phyloP scores from a whole-genome alignment of 1,140 invertebrate genomes.

The Monomorium pharaonis region DNA sequence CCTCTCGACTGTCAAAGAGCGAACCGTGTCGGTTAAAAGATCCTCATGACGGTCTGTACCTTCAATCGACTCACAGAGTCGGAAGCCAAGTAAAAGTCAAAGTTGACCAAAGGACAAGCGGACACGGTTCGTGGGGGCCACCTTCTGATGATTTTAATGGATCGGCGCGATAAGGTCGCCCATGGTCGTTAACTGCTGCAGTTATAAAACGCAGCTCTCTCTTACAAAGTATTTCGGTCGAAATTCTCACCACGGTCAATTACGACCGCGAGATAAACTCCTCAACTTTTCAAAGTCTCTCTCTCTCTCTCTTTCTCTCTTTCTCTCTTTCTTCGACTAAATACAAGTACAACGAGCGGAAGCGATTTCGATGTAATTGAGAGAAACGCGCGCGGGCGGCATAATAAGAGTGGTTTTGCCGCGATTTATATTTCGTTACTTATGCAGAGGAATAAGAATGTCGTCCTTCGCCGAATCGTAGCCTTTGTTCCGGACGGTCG shows the following conservation, averaged over 20 bases:
- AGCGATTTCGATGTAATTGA: neutral
- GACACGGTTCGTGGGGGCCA: conserved; percentile 50
- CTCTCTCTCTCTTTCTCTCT: too few species aligned
- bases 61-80: conserved; percentile 2
- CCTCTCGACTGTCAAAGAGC: conserved; percentile 15
- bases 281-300: neutral
- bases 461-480: neutral
- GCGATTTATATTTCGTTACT: neutral
- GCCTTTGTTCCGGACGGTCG: neutral
- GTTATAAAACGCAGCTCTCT: neutral
- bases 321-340: too few species aligned
- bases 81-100: neutral
- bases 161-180: conserved; percentile 45
- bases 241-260: neutral
- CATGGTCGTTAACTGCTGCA: conserved; percentile 35
- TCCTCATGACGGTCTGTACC: conserved; percentile 3
- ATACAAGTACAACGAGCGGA: neutral
- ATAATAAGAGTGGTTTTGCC: neutral
- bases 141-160: conserved; percentile 58
- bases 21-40: neutral
- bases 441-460: neutral
- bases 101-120: conserved; percentile 47
- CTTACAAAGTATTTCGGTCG: neutral
- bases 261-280: neutral
- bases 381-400: neutral